phyloP scores from a whole-genome alignment of 2,113 vertebrate genomes.

The Trichomycterus rosablanca region DNA sequence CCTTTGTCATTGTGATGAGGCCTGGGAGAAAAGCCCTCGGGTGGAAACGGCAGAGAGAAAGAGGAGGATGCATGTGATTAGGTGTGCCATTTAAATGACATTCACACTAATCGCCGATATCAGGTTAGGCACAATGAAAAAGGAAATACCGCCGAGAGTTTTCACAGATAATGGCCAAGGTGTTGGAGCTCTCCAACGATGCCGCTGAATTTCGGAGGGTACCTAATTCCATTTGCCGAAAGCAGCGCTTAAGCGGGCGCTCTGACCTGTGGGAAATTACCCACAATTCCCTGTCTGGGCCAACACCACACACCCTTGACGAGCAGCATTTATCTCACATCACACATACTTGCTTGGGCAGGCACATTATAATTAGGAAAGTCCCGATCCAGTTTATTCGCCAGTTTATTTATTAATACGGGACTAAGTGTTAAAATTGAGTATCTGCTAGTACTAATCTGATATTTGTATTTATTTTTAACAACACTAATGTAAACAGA shows the following conservation, averaged over 20 bases:
- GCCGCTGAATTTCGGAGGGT: conserved; percentile 39
- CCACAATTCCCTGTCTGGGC: conserved; percentile 16
- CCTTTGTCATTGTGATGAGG: conserved; percentile 52
- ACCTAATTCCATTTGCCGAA: conserved; percentile 53
- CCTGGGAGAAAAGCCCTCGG: conserved; percentile 54
- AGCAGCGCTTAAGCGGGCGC: conserved; percentile 42
- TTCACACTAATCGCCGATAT: conserved; percentile 66
- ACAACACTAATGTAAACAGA: too few relatives aligned
- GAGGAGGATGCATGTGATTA: conserved; percentile 56
- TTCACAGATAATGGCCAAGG: conserved; percentile 32
- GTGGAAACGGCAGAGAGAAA: conserved; percentile 41
- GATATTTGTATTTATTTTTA: too few relatives aligned
- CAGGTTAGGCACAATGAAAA: conserved; percentile 52
- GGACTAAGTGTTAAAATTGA: too few relatives aligned
- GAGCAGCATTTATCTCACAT: conserved; percentile 12
- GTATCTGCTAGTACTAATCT: too few relatives aligned
- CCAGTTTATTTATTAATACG: too few relatives aligned
- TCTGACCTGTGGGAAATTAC: conserved; percentile 29
- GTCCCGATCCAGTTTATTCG: too few relatives aligned
- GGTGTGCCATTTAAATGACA: conserved; percentile 70
- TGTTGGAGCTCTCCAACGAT: conserved; percentile 29
- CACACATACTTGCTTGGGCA: background rate
- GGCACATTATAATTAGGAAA: conserved; percentile 44
- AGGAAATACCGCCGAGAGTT: conserved; percentile 52
- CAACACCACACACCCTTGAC: conserved; percentile 8